Evolutionary conservation across 2,113 vertebrate genomes (phyloP).

Genomic region (Stegastes partitus): DNA sequence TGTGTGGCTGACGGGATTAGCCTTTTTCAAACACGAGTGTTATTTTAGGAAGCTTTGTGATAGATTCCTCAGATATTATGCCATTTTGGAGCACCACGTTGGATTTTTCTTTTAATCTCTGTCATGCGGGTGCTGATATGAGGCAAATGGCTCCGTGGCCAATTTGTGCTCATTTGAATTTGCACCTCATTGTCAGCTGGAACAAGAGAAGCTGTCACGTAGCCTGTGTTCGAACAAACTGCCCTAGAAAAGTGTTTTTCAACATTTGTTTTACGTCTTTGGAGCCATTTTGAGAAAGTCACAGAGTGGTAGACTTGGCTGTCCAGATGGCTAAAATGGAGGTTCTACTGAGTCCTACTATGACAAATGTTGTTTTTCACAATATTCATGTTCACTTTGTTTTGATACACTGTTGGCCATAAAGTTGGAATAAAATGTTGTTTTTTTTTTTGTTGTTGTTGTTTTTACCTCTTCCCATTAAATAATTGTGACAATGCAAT

Average conservation of each 20-base stretch:
- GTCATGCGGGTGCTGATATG: background rate
- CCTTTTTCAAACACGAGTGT: conserved; percentile 12
- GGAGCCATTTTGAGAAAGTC: background rate
- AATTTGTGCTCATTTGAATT: background rate
- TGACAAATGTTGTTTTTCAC: no score
- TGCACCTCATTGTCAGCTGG: background rate
- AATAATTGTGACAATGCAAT: no score
- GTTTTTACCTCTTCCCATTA: no score
- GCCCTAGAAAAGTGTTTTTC: background rate
- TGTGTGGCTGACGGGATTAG: conserved; percentile 15
- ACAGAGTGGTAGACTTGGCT: background rate
- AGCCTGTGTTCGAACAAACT: background rate
- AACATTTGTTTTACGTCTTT: background rate
- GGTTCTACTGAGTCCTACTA: no score
- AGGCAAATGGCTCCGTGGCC: background rate
- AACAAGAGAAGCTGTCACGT: background rate
- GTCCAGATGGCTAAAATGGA: background rate
- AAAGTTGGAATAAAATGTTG: no score
- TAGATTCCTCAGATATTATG: background rate
- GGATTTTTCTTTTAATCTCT: background rate
- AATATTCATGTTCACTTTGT: no score
- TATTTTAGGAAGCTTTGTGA: conserved; percentile 1
- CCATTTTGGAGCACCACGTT: background rate
- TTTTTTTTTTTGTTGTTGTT: no score
- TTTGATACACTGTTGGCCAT: no score